Percentiles rank a stretch among this genome's conserved stretches.
Conservation (phyloP, 2,888 invertebrate genomes). For the Cylloceria caligata region DNA sequence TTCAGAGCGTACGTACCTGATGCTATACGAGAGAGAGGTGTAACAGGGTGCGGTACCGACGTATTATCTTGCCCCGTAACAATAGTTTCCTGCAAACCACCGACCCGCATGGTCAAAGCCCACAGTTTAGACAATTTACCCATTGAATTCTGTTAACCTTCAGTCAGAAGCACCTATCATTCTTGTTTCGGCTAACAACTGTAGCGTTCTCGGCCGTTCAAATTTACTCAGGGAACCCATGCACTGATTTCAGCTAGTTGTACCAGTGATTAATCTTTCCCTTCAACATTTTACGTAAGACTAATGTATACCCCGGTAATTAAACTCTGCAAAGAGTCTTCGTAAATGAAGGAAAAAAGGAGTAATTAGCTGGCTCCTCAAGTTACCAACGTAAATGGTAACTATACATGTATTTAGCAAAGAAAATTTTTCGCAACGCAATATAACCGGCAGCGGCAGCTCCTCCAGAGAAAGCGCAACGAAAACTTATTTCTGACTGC, state of each 20-base stretch:
- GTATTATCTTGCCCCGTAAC: conserved; percentile 27
- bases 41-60: neutral
- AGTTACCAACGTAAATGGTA: conserved; percentile 25
- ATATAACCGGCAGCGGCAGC: neutral
- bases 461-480: neutral
- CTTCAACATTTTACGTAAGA: conserved; percentile 5
- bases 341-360: conserved; percentile 45
- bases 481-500: conserved; percentile 53
- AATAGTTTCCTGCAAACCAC: conserved; percentile 38
- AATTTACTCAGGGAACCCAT: conserved; percentile 7
- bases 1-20: conserved; percentile 35
- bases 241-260: conserved; percentile 9
- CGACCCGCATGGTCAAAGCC: neutral
- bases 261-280: conserved; percentile 38
- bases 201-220: neutral
- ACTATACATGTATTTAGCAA: conserved; percentile 7
- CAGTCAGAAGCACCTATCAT: neutral
- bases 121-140: conserved; percentile 5
- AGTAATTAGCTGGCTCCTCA: conserved; percentile 45
- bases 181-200: neutral
- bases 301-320: neutral
- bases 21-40: neutral
- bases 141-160: neutral
- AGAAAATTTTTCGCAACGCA: conserved; percentile 15
- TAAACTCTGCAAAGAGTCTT: conserved; percentile 26